phyloP scores from a whole-genome alignment of 2,113 vertebrate species.

The Heterochromis multidens region DNA sequence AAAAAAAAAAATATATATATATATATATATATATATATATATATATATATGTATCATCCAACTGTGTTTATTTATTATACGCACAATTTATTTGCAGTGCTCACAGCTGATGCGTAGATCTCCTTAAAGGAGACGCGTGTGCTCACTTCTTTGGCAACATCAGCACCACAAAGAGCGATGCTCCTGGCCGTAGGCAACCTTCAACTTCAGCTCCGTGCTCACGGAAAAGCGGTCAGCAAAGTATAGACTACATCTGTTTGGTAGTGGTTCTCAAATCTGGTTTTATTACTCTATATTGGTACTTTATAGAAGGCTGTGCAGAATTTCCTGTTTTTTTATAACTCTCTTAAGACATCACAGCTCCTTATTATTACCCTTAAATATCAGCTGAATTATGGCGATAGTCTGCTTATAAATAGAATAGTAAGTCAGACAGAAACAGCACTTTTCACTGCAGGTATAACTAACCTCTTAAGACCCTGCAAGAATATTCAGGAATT shows the following conservation, averaged over 20 bases:
- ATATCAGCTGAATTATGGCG: not conserved
- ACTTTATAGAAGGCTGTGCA: too few relatives aligned
- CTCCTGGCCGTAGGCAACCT: constrained; percentile 23
- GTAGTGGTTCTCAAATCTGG: not conserved
- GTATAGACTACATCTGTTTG: constrained; percentile 1
- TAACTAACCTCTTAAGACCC: not conserved
- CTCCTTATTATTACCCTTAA: not conserved
- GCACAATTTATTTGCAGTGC: not conserved
- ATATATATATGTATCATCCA: too few relatives aligned
- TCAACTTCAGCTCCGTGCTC: constrained; percentile 44
- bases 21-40: too few relatives aligned
- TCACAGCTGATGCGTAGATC: constrained; percentile 36
- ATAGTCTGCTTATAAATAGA: not conserved
- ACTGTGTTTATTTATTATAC: constrained; percentile 10
- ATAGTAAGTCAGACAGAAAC: not conserved
- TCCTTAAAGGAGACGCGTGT: constrained; percentile 53
- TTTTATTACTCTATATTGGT: not conserved
- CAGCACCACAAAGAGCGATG: constrained; percentile 36
- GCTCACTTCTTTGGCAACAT: constrained; percentile 47
- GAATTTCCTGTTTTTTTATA: too few relatives aligned
- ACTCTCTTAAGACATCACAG: not conserved
- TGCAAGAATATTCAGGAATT: not conserved
- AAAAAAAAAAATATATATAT: too few relatives aligned
- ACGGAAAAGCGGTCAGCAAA: not conserved
- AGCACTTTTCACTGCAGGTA: not conserved